phyloP scores from a whole-genome alignment of 2,797 vertebrate genomes.

The Pachyuromys duprasi region DNA sequence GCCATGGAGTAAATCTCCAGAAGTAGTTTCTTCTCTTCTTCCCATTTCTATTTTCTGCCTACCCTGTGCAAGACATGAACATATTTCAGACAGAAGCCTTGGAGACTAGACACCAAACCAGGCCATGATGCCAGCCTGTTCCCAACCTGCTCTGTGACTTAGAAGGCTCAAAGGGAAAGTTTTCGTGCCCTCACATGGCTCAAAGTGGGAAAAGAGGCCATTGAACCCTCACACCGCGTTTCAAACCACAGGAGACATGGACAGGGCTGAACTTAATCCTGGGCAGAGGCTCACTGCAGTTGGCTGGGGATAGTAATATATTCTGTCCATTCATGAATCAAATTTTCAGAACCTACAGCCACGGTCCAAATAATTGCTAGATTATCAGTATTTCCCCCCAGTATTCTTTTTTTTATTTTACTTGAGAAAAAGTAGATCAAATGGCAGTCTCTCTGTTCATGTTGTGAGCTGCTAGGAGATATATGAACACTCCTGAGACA shows the following conservation, averaged over 20 bases:
- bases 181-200: slow-evolving; percentile 38
- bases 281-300: slow-evolving; percentile 36
- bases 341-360: slow-evolving; percentile 28
- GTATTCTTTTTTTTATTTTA: neutral
- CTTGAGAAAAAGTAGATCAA: neutral
- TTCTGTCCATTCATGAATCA: slow-evolving; percentile 52
- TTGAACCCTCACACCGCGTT: neutral
- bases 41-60: neutral
- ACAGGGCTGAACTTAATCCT: slow-evolving; percentile 37
- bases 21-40: neutral
- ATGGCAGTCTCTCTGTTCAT: neutral
- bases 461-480: neutral
- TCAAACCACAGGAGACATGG: slow-evolving; percentile 58
- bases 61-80: neutral
- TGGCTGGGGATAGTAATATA: slow-evolving; percentile 51
- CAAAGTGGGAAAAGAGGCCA: neutral
- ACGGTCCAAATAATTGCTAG: neutral
- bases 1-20: neutral
- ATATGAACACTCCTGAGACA: neutral
- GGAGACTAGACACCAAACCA: neutral
- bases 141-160: neutral
- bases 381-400: neutral
- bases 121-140: neutral
- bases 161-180: neutral
- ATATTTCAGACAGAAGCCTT: neutral